A percentile compares a stretch with the other conserved stretches of the same genome.
Conservation (phyloP, 2,888 invertebrate species). For the Zelleria hepariella region DNA sequence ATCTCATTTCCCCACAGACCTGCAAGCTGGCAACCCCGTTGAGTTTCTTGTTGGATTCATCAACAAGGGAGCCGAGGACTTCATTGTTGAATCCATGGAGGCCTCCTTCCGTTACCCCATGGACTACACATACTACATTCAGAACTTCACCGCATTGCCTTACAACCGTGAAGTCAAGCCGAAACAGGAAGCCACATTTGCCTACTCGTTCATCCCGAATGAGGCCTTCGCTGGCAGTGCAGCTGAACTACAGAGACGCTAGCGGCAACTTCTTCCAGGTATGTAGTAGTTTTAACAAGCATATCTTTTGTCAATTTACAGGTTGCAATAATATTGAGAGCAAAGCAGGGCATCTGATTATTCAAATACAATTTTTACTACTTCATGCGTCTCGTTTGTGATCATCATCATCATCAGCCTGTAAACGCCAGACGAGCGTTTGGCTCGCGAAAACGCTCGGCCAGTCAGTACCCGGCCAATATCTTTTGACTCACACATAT, state of each 20-base stretch:
- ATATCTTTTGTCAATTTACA: background rate
- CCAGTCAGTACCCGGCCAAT: too few species aligned
- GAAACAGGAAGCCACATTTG: conserved; percentile 92
- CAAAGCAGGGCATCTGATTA: background rate
- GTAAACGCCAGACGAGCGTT: too few species aligned
- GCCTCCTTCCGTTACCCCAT: conserved; percentile 99
- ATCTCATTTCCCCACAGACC: conserved; percentile 67
- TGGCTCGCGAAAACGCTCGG: too few species aligned
- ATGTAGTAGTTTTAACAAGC: background rate
- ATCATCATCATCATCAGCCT: too few species aligned
- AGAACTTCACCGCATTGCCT: conserved; percentile 94
- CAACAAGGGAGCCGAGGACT: conserved; percentile 94
- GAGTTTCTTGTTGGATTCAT: conserved; percentile 97
- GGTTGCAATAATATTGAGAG: background rate
- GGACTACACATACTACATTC: conserved; percentile 98
- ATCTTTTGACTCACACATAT: too few species aligned
- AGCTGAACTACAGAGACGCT: conserved; percentile 89
- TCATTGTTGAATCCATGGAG: conserved; percentile 92
- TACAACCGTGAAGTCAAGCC: conserved; percentile 92
- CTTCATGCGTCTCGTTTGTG: too few species aligned
- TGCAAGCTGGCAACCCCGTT: conserved; percentile 92
- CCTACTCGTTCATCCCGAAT: conserved; percentile 94
- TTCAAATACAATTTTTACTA: too few species aligned
- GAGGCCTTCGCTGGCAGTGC: conserved; percentile 98
- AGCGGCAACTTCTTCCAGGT: conserved; percentile 75